Percentiles rank a stretch among this genome's conserved stretches.
These are phyloP conservation scores for Chironomus riparius DNA, from an alignment of 2,888 invertebrate species.

Conservation along the genomic window DNA sequence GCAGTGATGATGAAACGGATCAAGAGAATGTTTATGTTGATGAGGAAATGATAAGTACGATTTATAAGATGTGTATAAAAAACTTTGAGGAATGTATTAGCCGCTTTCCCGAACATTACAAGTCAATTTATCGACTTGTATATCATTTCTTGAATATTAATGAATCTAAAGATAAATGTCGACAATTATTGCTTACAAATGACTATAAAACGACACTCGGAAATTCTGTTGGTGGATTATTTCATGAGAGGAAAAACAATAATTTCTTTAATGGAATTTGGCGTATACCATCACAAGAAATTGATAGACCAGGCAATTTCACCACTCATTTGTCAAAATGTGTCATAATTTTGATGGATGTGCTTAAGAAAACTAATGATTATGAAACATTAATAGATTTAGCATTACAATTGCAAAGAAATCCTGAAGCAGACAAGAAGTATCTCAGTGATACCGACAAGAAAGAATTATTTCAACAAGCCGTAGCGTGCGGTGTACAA, in stretches of 20 bases:
- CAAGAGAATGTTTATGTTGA: constrained; percentile 18
- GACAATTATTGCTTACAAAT: constrained; percentile 60
- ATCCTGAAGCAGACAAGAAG: constrained; percentile 80
- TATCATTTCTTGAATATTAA: constrained; percentile 69
- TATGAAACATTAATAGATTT: constrained; percentile 70
- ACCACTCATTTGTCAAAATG: constrained; percentile 84
- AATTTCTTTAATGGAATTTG: constrained; percentile 92
- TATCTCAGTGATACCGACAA: constrained; percentile 81
- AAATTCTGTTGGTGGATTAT: constrained; percentile 68
- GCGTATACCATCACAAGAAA: constrained; percentile 82
- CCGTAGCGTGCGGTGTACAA: constrained; percentile 62
- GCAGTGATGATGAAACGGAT: constrained; percentile 28
- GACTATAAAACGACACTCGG: constrained; percentile 54
- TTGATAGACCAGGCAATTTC: constrained; percentile 86
- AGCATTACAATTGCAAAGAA: constrained; percentile 65
- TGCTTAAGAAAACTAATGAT: constrained; percentile 70
- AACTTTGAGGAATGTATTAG: constrained; percentile 77
- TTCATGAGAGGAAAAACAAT: constrained; percentile 70
- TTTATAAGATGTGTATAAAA: constrained; percentile 59
- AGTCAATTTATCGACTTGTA: constrained; percentile 80
- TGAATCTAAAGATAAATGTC: constrained; percentile 58
- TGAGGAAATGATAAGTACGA: constrained; percentile 37
- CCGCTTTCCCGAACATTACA: constrained; percentile 85
- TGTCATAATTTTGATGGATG: constrained; percentile 69
- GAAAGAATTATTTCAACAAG: constrained; percentile 68